Evolutionary conservation across 1,140 invertebrate species (phyloP).

Genomic region (Amphibalanus amphitrite): DNA sequence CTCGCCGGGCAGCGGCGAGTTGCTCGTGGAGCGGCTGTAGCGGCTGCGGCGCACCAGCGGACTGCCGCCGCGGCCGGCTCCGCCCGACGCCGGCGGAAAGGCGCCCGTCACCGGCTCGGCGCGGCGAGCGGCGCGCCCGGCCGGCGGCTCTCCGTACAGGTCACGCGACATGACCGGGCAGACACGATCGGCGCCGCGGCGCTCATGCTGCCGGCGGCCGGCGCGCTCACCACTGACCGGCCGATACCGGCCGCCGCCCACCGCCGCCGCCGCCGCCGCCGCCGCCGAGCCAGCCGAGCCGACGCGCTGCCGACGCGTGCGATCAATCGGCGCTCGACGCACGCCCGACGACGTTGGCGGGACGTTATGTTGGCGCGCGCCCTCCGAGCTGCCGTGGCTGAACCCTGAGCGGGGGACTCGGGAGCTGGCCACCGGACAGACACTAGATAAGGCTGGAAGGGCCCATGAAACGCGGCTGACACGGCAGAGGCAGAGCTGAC

Average conservation of each 20-base stretch:
- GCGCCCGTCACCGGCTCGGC: neutral
- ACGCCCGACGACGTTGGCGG: neutral
- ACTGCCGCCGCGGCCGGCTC: neutral
- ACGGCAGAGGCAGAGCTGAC: neutral
- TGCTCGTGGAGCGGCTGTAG: constrained; percentile 8
- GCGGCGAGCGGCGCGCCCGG: too few species aligned
- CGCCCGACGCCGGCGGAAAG: neutral
- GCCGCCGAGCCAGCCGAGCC: constrained; percentile 5
- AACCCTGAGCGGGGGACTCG: too few species aligned
- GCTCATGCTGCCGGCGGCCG: neutral
- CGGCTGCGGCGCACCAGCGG: neutral
- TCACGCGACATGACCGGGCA: constrained; percentile 40
- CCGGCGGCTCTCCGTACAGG: constrained; percentile 34
- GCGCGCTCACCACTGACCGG: neutral
- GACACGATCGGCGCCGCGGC: neutral
- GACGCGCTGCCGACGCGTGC: neutral
- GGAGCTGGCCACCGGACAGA: too few species aligned
- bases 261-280: constrained; percentile 14
- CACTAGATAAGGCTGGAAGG: too few species aligned
- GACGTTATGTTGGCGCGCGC: neutral
- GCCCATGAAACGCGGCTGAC: too few species aligned
- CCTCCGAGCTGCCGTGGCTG: too few species aligned
- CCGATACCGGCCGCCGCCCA: constrained; percentile 11
- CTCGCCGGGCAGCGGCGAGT: constrained; percentile 16
- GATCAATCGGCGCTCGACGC: constrained; percentile 1